Conservation (phyloP, 2,113 vertebrate genomes). For the Polyodon spathula region DNA sequence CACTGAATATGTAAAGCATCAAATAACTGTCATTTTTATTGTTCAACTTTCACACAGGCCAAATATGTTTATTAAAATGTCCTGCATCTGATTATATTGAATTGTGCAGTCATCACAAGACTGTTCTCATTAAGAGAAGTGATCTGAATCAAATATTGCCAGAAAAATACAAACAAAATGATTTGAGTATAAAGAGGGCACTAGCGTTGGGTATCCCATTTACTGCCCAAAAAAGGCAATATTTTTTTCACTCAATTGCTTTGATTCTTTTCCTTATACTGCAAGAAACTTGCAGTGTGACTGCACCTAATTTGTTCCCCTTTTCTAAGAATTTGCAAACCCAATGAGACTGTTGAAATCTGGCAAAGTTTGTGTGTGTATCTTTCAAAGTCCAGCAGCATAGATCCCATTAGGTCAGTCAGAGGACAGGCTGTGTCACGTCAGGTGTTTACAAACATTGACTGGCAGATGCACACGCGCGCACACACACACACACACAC, state of each 20-base stretch:
- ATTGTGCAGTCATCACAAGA: too few relatives aligned
- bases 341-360: not conserved
- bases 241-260: too few relatives aligned
- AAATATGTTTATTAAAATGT: too few relatives aligned
- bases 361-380: not conserved
- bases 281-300: not conserved
- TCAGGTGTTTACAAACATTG: not conserved
- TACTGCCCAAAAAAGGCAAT: slow-evolving; percentile 1
- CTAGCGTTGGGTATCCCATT: not conserved
- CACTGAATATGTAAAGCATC: too few relatives aligned
- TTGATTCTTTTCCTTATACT: not conserved
- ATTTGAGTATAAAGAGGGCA: not conserved
- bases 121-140: too few relatives aligned
- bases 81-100: too few relatives aligned
- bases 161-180: too few relatives aligned
- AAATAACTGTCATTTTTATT: too few relatives aligned
- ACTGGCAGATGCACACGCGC: not conserved
- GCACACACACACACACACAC: too few relatives aligned
- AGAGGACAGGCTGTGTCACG: not conserved
- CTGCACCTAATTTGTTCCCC: not conserved
- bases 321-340: not conserved
- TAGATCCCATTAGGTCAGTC: not conserved
- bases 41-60: too few relatives aligned
- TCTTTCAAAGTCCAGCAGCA: not conserved
- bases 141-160: too few relatives aligned